These are phyloP conservation scores for Calephelis nemesis DNA, from an alignment of 1,140 invertebrate genomes.

Conservation along the genomic window DNA sequence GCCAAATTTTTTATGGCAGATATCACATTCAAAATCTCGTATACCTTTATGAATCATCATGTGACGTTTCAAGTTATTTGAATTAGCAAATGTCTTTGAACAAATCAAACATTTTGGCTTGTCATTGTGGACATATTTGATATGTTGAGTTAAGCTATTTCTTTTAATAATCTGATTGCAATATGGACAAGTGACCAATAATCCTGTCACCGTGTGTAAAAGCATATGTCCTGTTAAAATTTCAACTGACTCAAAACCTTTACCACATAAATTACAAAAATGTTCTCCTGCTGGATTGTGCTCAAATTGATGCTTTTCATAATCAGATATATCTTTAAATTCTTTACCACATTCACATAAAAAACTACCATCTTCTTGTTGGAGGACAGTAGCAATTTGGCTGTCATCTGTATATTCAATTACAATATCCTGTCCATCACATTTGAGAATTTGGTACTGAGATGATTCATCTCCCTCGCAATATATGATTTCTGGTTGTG, in stretches of 20 bases:
- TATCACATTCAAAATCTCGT: constrained; percentile 78
- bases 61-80: constrained; percentile 81
- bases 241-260: constrained; percentile 82
- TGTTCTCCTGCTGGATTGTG: constrained; percentile 69
- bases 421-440: constrained; percentile 66
- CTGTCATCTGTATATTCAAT: constrained; percentile 71
- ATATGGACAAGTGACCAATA: constrained; percentile 72
- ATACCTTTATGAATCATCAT: constrained; percentile 80
- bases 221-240: constrained; percentile 85
- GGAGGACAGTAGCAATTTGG: constrained; percentile 63
- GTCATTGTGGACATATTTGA: constrained; percentile 74
- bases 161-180: constrained; percentile 69
- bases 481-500: constrained; percentile 66
- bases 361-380: constrained; percentile 70
- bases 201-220: constrained; percentile 68
- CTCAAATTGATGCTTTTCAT: constrained; percentile 66
- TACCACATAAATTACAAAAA: constrained; percentile 75
- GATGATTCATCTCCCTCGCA: constrained; percentile 71
- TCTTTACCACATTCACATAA: constrained; percentile 73
- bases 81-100: constrained; percentile 80
- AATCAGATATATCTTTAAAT: constrained; percentile 61
- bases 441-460: constrained; percentile 67
- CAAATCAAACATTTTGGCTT: constrained; percentile 80
- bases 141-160: constrained; percentile 74
- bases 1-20: constrained; percentile 71